Conservation (phyloP, 1,140 invertebrate genomes). For the Diuraphis noxia region DNA sequence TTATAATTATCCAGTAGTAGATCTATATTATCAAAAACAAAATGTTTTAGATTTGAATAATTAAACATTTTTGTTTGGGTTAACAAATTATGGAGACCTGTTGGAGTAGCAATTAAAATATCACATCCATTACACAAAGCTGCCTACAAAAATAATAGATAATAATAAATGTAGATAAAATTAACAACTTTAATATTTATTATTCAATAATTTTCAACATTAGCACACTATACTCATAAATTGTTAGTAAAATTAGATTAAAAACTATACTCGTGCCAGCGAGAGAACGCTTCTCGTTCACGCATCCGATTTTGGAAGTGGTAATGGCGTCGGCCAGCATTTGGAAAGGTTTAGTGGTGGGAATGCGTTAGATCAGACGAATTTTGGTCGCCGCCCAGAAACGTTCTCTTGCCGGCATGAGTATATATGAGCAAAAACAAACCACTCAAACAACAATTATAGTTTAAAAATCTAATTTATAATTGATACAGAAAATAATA, state of each 20-base stretch:
- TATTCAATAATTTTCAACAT: background rate
- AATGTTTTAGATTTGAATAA: slow-evolving; percentile 26
- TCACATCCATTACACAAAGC: slow-evolving; percentile 36
- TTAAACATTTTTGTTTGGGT: slow-evolving; percentile 29
- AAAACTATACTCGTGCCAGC: too few relatives aligned
- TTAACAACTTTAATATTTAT: background rate
- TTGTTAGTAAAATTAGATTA: background rate
- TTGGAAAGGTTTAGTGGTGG: too few relatives aligned
- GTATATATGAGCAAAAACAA: too few relatives aligned
- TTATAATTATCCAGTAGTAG: slow-evolving; percentile 21
- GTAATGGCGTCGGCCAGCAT: too few relatives aligned
- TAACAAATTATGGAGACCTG: background rate
- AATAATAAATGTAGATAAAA: background rate
- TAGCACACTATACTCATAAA: background rate
- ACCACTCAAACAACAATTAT: background rate
- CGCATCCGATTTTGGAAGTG: too few relatives aligned
- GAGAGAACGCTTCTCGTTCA: too few relatives aligned
- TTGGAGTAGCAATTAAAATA: slow-evolving; percentile 31
- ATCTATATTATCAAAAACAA: slow-evolving; percentile 50
- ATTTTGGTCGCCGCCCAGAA: too few relatives aligned
- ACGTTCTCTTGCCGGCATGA: too few relatives aligned
- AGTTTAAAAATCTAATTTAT: background rate
- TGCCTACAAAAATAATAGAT: background rate
- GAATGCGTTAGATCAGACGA: too few relatives aligned
- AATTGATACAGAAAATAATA: background rate